Percentiles rank a stretch among this genome's conserved stretches.
Evolutionary conservation across 1,140 invertebrate genomes (phyloP).

Genomic region (Muscidifurax raptorellus): DNA sequence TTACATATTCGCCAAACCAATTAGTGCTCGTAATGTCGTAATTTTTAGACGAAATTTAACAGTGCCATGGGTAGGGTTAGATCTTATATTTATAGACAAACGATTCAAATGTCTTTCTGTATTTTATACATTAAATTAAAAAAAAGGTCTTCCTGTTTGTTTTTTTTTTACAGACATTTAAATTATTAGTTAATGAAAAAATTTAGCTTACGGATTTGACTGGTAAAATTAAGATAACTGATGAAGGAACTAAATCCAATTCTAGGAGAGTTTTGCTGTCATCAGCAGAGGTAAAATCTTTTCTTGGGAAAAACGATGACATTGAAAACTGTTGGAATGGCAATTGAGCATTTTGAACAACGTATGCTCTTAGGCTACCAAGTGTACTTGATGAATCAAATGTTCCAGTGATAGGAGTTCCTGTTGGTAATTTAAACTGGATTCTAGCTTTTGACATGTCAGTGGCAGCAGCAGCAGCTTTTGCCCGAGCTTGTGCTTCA

Average conservation of each 20-base stretch:
- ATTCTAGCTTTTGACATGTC: constrained; percentile 78
- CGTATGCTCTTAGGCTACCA: constrained; percentile 77
- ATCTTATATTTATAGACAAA: not conserved
- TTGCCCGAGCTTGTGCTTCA: constrained; percentile 28
- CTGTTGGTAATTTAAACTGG: constrained; percentile 90
- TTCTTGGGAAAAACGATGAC: constrained; percentile 87
- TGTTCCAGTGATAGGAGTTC: constrained; percentile 80
- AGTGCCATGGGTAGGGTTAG: not conserved
- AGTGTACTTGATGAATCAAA: constrained; percentile 79
- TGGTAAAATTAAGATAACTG: constrained; percentile 86
- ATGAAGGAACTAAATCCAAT: constrained; percentile 85
- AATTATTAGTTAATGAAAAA: constrained; percentile 24
- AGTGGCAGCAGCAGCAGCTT: constrained; percentile 55
- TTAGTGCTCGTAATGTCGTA: not conserved
- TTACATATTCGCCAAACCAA: not conserved
- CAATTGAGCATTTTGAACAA: constrained; percentile 76
- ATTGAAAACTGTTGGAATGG: constrained; percentile 80
- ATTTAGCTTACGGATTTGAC: constrained; percentile 69
- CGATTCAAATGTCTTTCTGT: not conserved
- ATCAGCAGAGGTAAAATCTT: constrained; percentile 81
- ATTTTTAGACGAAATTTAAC: not conserved
- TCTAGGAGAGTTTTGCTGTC: constrained; percentile 80
- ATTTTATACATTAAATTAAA: not conserved
- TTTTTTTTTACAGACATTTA: not conserved
- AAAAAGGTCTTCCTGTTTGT: constrained; percentile 24